Evolutionary conservation across 1,140 invertebrate species (phyloP).

Genomic region (Lordiphosa collinella): DNA sequence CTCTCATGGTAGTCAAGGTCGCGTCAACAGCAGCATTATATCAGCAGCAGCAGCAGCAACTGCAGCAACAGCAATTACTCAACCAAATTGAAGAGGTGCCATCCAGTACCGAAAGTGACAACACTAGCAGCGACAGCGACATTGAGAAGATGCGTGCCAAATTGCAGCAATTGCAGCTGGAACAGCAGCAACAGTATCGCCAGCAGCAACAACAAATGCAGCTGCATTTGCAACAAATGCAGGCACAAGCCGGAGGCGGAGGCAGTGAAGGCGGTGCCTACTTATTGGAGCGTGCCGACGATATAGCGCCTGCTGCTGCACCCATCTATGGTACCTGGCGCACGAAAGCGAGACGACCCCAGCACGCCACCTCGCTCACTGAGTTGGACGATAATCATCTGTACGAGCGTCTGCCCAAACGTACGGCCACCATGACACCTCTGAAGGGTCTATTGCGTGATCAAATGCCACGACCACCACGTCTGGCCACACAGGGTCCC

Average conservation of each 20-base stretch:
- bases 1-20: slow-evolving; percentile 76
- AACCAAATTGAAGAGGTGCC: slow-evolving; percentile 39
- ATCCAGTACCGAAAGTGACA: slow-evolving; percentile 40
- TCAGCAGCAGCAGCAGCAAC: slow-evolving; percentile 47
- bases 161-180: slow-evolving; percentile 64
- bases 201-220: slow-evolving; percentile 62
- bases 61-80: slow-evolving; percentile 41
- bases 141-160: slow-evolving; percentile 75
- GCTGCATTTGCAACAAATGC: slow-evolving; percentile 60
- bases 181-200: slow-evolving; percentile 65
- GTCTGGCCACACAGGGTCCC: slow-evolving; percentile 60
- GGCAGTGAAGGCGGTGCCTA: slow-evolving; percentile 57
- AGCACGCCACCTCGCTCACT: slow-evolving; percentile 41
- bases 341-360: slow-evolving; percentile 78
- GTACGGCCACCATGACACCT: slow-evolving; percentile 71
- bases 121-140: slow-evolving; percentile 33
- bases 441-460: slow-evolving; percentile 52
- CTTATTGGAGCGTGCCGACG: slow-evolving; percentile 78
- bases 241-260: slow-evolving; percentile 23
- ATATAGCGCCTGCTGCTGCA: slow-evolving; percentile 32
- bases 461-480: slow-evolving; percentile 67
- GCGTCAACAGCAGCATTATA: slow-evolving; percentile 64
- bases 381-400: slow-evolving; percentile 47
- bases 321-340: slow-evolving; percentile 78
- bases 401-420: slow-evolving; percentile 71